phyloP scores from a whole-genome alignment of 2,797 vertebrate genomes.

The Taenioides sp. region DNA sequence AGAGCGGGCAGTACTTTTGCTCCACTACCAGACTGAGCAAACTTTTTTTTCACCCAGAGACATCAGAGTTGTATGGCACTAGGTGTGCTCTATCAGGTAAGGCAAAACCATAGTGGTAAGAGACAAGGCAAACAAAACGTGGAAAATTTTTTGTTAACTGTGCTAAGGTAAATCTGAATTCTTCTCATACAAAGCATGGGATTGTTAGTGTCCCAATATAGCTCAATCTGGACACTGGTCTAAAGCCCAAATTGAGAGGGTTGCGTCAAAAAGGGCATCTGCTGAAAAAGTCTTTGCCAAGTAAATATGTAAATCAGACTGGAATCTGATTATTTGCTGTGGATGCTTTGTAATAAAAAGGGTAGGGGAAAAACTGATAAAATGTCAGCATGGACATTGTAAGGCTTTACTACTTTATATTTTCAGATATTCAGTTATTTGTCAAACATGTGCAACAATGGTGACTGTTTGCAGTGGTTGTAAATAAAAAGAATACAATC shows the following conservation, averaged over 20 bases:
- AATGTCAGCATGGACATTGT: not conserved
- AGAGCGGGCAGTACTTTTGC: too few relatives aligned
- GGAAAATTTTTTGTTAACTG: too few relatives aligned
- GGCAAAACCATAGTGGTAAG: too few relatives aligned
- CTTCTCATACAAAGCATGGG: not conserved
- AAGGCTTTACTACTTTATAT: not conserved
- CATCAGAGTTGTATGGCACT: too few relatives aligned
- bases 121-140: too few relatives aligned
- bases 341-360: not conserved
- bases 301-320: slow-evolving; percentile 3
- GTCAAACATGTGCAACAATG: not conserved
- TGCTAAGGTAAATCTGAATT: not conserved
- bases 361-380: not conserved
- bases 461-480: not conserved
- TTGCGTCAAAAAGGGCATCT: slow-evolving; percentile 11
- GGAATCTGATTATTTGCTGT: not conserved
- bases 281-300: slow-evolving; percentile 4
- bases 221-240: slow-evolving; percentile 7
- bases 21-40: too few relatives aligned
- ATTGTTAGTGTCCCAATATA: slow-evolving; percentile 3
- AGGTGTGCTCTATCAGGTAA: too few relatives aligned
- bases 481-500: slow-evolving; percentile 3
- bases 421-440: not conserved
- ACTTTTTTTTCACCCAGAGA: too few relatives aligned
- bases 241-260: slow-evolving; percentile 3